These are phyloP conservation scores for Epinephelus fuscoguttatus DNA, from an alignment of 2,113 vertebrate species.

Conservation along the genomic window DNA sequence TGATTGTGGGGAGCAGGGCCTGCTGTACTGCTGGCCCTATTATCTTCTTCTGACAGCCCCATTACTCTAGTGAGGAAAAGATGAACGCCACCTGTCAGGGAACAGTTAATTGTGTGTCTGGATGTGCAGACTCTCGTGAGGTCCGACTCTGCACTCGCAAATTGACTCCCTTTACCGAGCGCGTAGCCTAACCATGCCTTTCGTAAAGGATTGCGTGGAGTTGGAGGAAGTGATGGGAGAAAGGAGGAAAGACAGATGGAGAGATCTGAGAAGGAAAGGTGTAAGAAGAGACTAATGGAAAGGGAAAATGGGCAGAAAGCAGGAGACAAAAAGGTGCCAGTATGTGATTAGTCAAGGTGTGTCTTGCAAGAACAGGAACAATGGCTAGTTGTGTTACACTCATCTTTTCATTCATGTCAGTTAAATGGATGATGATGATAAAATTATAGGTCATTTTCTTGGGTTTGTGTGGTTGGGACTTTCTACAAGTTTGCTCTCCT, in stretches of 20 bases:
- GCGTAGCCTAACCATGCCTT: not conserved
- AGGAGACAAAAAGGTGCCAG: not conserved
- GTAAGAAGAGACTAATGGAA: slow-evolving; percentile 15
- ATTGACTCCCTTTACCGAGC: slow-evolving; percentile 78
- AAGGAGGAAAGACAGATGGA: not conserved
- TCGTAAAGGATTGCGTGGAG: not conserved
- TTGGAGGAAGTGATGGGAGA: slow-evolving; percentile 1
- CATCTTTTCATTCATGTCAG: slow-evolving; percentile 14
- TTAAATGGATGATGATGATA: slow-evolving; percentile 5
- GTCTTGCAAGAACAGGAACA: slow-evolving; percentile 31
- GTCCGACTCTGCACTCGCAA: slow-evolving; percentile 43
- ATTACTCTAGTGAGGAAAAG: slow-evolving; percentile 95
- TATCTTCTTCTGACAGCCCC: slow-evolving; percentile 91
- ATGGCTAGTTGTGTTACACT: not conserved
- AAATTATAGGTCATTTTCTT: slow-evolving; percentile 4
- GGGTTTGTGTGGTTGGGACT: not conserved
- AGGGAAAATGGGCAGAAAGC: not conserved
- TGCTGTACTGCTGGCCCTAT: slow-evolving; percentile 74
- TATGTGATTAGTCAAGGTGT: slow-evolving; percentile 17
- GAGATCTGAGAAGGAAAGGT: not conserved
- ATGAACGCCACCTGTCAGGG: slow-evolving; percentile 96
- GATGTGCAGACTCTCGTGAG: slow-evolving; percentile 61
- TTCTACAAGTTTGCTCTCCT: slow-evolving; percentile 18
- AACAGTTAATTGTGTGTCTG: slow-evolving; percentile 97
- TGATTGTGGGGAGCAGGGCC: slow-evolving; percentile 63